Evolutionary conservation across 2,888 invertebrate genomes (phyloP), one percentile per base, ranked within the genome.

Genomic region (Tetragonisca angustula): DNA sequence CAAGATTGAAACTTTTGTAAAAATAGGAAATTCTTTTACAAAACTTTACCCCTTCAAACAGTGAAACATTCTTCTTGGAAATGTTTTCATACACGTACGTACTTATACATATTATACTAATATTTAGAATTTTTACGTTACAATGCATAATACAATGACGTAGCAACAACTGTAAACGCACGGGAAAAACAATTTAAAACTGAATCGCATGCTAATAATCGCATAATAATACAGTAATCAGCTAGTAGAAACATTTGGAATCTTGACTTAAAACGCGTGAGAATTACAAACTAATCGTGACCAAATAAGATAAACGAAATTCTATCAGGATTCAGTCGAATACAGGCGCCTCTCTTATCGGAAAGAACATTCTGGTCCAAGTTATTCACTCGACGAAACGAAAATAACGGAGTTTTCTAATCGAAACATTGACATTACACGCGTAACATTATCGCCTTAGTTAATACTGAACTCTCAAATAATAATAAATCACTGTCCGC

Each of bases 381-480:
- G 11, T 43, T 43, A 11, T 11, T 43, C 43, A 9, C 11, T 43
- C 0, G 11, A 2, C 15, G n/a, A 59, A 59, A 59, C n/a, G n/a
- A 59, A 59, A 59, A 15, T 5, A 15, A 5, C n/a, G n/a, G 27
- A n/a, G 21, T 36, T 65, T 27, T 52, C 36, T 74, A 64, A 52
- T 64, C 52, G 9, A 49, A 49, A 67, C 36, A 32, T 17, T 52
- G 11, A 21, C 15, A 11, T 4, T 24, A 19, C n/a, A 11, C n/a
- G 4, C 4, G 27, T 52, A 32, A 21, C 32, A 13, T 70, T 49
- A 56, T 76, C 21, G 13, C 43, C 0, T n/a, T 56, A 17, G 21
- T 17, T 32, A 64, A 74, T 15, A 32, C 15, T 79, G 67, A 72
- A 67, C 52, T 79, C 59, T 4, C 17, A 17, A 61, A n/a, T n/a